Evolutionary conservation across 2,113 vertebrate genomes (phyloP), one percentile per base, ranked within the genome.

Genomic region (Indicator maculatus): DNA sequence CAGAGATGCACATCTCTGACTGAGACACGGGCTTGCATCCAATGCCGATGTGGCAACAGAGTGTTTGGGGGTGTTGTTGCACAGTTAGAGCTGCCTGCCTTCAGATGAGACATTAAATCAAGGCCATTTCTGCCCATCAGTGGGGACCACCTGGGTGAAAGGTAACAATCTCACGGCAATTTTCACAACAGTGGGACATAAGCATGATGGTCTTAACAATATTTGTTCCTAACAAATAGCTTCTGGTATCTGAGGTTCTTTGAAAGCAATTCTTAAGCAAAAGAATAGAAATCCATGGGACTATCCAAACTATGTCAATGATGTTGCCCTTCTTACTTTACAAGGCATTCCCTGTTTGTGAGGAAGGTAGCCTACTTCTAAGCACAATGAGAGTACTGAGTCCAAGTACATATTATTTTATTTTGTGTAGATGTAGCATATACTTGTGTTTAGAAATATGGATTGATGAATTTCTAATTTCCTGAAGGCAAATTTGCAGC

Each of bases 41-140:
- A 96, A n/a, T 6, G 97, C 97, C 96, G 94, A 97, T 45, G 6
- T 81, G 78, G 95, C 95, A 96, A 33, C 86, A 60, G 47, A 84
- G 73, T n/a, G 2, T 86, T 36, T 52, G 41, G 88, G 91, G 93
- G 36, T 28, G 79, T 30, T 47, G 5, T 8, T 3, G 79, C 84
- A 28, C 88, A 89, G 91, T 60, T 28, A 66, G 16, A 93, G 66
- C 84, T 20, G 64, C 83, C 72, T 53, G 31, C 73, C n/a, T 72
- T 73, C 41, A 27, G 15, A 74, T 14, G 53, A 91, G 44, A 70
- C 75, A 21, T 28, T 61, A 18, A 65, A 73, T 56, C 87, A 69
- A 86, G 91, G 93, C 72, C 95, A 82, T 27, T 87, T 71, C 65
- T 95, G 77, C 91, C 86, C 86, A 81, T 63, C 52, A 87, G 61